These are phyloP conservation scores for Nematostella vectensis DNA, from an alignment of 92 coral and sea anemone species.

Conservation along the genomic window DNA sequence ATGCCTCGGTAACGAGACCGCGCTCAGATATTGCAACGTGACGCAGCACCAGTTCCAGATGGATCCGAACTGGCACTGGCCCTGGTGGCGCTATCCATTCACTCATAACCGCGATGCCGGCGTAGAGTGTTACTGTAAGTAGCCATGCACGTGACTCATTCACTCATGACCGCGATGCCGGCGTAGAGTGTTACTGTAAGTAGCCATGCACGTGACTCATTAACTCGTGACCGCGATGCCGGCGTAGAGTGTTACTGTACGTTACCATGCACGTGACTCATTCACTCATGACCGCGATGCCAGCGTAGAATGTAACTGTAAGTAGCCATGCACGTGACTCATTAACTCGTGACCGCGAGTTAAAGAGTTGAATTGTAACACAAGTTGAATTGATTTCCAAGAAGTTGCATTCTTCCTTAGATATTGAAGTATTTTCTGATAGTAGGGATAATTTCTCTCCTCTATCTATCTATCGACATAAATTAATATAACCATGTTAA, in stretches of 20 bases:
- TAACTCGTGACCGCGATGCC: neutral
- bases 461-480: no score
- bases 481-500: no score
- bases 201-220: neutral
- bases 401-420: no score
- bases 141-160: neutral
- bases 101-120: constrained; percentile 21
- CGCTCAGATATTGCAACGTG: constrained; percentile 24
- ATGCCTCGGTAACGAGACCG: constrained; percentile 49
- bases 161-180: constrained; percentile 16
- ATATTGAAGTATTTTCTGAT: no score
- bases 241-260: neutral
- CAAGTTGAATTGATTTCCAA: no score
- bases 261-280: neutral
- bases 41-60: constrained; percentile 32
- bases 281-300: neutral
- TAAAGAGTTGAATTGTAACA: no score
- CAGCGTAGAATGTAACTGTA: no score
- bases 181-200: constrained; percentile 29
- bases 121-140: constrained; percentile 28
- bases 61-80: constrained; percentile 20
- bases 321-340: no score
- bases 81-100: constrained; percentile 12
- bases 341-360: constrained; percentile 10
- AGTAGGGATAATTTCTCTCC: no score